Conservation (phyloP, 2,113 vertebrate species). For the Ameiurus melas region DNA sequence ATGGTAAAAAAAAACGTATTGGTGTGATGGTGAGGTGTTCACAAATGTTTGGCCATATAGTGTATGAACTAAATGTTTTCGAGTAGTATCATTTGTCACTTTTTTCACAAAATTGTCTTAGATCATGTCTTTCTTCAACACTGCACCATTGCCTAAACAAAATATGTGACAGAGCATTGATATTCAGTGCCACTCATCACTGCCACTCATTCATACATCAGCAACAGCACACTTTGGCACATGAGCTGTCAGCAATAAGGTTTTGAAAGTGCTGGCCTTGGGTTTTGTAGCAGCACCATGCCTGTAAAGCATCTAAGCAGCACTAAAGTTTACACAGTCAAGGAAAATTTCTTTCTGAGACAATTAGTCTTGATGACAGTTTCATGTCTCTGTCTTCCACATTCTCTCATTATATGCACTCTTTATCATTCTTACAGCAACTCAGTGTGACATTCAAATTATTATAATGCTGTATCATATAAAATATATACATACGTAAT, state of each 20-base stretch:
- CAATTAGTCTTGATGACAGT: background rate
- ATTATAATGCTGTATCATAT: background rate
- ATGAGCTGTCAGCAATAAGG: conserved; percentile 11
- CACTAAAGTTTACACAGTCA: background rate
- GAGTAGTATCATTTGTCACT: background rate
- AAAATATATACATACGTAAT: background rate
- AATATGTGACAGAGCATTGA: background rate
- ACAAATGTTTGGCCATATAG: background rate
- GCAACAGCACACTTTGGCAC: background rate
- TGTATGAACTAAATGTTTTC: background rate
- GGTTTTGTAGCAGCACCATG: background rate
- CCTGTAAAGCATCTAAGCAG: conserved; percentile 2
- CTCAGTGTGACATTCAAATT: background rate
- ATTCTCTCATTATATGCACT: background rate
- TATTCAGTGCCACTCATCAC: background rate
- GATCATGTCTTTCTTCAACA: background rate
- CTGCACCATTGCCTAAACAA: background rate
- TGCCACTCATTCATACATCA: background rate
- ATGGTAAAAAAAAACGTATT: background rate
- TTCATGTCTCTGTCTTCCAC: background rate
- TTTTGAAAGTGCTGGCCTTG: conserved; percentile 1
- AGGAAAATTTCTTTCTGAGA: background rate
- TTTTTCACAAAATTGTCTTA: background rate
- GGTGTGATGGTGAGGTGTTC: background rate
- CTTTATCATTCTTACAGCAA: background rate